A percentile compares a stretch with the other conserved stretches of the same genome.
phyloP scores from a whole-genome alignment of 1,140 invertebrate genomes.

The Pinna nobilis region DNA sequence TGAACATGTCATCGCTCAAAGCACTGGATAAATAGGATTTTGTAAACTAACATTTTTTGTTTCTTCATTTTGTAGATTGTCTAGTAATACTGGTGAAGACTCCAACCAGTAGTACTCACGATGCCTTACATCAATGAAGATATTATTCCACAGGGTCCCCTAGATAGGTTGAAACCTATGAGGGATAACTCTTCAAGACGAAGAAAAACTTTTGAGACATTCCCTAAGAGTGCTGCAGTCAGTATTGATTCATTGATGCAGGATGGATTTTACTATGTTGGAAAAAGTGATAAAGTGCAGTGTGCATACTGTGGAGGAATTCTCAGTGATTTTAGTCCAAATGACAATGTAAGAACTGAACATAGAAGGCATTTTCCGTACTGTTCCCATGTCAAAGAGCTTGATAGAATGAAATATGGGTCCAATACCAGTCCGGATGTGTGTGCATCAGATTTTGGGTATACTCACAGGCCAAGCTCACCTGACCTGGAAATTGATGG shows the following conservation, averaged over 20 bases:
- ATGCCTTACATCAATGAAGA: no score
- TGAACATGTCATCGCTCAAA: no score
- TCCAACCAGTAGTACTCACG: no score
- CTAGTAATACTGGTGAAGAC: no score
- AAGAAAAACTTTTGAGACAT: conserved; percentile 18
- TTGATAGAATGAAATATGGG: neutral
- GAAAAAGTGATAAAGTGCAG: conserved; percentile 29
- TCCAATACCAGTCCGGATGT: neutral
- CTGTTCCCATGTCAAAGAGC: conserved; percentile 6
- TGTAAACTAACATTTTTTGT: no score
- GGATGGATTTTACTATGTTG: conserved; percentile 32
- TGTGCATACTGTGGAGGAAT: conserved; percentile 29
- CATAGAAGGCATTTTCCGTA: conserved; percentile 10
- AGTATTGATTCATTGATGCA: neutral
- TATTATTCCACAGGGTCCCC: conserved; percentile 10
- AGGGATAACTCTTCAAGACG: neutral
- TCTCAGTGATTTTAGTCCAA: conserved; percentile 5
- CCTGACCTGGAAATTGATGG: no score
- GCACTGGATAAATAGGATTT: no score
- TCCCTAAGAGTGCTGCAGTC: neutral
- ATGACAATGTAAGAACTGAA: conserved; percentile 15
- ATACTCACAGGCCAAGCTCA: no score
- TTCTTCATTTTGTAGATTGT: no score
- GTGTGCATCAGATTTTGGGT: no score
- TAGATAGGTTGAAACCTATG: conserved; percentile 20